These are phyloP conservation scores for Hippopotamus amphibius DNA, from an alignment of 2,113 vertebrate species.

Conservation along the genomic window DNA sequence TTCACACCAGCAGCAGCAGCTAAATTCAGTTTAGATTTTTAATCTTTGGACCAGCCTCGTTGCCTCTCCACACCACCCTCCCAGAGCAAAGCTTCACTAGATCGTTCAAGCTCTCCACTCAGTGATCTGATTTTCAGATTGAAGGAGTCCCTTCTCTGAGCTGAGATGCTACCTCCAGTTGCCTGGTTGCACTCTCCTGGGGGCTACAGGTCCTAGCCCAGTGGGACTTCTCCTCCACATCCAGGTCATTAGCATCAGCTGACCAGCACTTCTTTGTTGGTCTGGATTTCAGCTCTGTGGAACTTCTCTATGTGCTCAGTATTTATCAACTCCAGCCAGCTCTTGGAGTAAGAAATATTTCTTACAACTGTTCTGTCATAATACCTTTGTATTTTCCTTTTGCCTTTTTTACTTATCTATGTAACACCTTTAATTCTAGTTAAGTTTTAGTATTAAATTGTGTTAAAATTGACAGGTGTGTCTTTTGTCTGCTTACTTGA, in stretches of 20 bases:
- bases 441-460: not conserved
- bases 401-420: not conserved
- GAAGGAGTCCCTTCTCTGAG: not conserved
- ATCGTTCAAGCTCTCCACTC: not conserved
- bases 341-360: not conserved
- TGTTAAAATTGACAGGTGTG: not conserved
- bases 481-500: not conserved
- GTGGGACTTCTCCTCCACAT: rapidly evolving
- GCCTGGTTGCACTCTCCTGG: not conserved
- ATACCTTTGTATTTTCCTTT: not conserved
- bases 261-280: not conserved
- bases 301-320: not conserved
- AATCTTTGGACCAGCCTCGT: not conserved
- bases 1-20: not conserved
- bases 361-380: not conserved
- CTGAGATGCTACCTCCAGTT: not conserved
- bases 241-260: not conserved
- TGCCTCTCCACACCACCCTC: rapidly evolving
- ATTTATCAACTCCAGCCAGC: not conserved
- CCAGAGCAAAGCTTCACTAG: not conserved
- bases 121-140: not conserved
- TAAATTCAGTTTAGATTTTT: not conserved
- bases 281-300: not conserved
- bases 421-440: not conserved
- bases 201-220: not conserved